phyloP scores from a whole-genome alignment of 2,113 vertebrate species.

The Phainopepla nitens region DNA sequence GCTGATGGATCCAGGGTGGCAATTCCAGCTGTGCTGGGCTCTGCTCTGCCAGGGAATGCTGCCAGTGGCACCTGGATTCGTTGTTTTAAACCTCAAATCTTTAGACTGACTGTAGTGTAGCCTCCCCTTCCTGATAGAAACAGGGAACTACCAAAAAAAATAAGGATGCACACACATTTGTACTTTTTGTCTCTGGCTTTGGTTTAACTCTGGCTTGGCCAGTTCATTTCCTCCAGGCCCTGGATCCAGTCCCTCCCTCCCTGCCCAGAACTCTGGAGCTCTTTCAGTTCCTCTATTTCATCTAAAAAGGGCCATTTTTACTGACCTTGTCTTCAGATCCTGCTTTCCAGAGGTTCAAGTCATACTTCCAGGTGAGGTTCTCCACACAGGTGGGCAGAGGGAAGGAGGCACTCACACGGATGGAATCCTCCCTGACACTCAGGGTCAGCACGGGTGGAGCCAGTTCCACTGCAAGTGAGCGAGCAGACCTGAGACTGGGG shows the following conservation, averaged over 20 bases:
- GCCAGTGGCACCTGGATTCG: neutral
- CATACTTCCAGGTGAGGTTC: conserved; percentile 4
- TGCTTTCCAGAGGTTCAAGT: conserved; percentile 39
- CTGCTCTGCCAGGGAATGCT: neutral
- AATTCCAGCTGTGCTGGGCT: neutral
- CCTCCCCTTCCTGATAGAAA: neutral
- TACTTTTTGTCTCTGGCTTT: neutral
- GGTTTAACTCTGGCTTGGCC: neutral
- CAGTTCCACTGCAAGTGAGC: neutral
- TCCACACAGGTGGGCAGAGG: conserved; percentile 34
- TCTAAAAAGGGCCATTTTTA: neutral
- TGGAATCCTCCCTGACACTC: neutral
- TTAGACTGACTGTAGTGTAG: neutral
- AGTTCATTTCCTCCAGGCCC: neutral
- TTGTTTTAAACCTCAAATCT: neutral
- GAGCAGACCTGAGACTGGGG: neutral
- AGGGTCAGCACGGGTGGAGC: conserved; percentile 22
- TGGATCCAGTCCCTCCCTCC: neutral
- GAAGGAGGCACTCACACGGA: neutral
- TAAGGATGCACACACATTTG: neutral
- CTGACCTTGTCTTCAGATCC: conserved; percentile 44
- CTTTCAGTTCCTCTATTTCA: neutral
- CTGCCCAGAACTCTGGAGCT: neutral
- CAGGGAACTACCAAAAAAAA: neutral
- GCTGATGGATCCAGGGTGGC: neutral